Percentiles rank a stretch among this genome's conserved stretches.
phyloP scores from a whole-genome alignment of 2,113 vertebrate genomes.

The Indri indri region DNA sequence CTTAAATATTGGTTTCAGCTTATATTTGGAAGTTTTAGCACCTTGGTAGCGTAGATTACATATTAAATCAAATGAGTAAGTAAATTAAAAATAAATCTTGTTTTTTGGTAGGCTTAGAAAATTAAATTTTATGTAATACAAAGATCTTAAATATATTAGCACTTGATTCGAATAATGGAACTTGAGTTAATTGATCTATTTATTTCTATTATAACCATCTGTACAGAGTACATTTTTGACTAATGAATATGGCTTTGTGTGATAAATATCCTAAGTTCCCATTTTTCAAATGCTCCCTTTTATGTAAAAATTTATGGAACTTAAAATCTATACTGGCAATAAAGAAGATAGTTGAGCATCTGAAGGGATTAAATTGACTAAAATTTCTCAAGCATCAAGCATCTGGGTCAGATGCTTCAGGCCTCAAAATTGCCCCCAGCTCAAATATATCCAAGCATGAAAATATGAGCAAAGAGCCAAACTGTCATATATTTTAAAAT shows the following conservation, averaged over 20 bases:
- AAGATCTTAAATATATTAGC: neutral
- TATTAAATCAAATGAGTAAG: neutral
- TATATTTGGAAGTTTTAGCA: neutral
- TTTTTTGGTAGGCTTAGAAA: neutral
- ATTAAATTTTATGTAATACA: neutral
- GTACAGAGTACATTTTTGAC: neutral
- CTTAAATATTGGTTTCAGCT: conserved; percentile 12
- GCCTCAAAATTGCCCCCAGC: neutral
- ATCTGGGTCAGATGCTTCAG: neutral
- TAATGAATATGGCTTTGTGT: neutral
- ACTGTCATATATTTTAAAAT: neutral
- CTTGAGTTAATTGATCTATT: neutral
- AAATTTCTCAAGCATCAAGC: neutral
- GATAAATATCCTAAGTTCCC: neutral
- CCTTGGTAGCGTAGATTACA: neutral
- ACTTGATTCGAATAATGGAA: neutral
- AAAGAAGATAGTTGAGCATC: neutral
- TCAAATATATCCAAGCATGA: neutral
- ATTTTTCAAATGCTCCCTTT: neutral
- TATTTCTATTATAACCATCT: neutral
- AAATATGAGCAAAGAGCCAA: neutral
- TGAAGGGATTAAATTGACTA: neutral
- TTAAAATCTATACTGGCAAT: neutral
- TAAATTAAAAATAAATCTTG: neutral
- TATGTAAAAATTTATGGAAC: neutral